These are phyloP conservation scores for Oasisia sp. DNA, from an alignment of 2,888 invertebrate genomes.

Conservation along the genomic window DNA sequence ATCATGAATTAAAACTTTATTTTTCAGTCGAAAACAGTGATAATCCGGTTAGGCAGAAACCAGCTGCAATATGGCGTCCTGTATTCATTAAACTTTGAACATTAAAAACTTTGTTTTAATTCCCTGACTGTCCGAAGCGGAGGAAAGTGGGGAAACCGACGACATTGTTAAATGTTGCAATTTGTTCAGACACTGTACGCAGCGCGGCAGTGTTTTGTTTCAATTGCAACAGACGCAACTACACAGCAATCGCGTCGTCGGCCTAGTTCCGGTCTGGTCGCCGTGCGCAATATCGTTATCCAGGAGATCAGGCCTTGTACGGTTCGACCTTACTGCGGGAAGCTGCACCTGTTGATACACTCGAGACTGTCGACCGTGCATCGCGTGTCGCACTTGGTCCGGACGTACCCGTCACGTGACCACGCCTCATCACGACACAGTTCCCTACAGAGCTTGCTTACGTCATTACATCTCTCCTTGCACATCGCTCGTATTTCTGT, in stretches of 20 bases:
- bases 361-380: conserved; percentile 90
- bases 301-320: not conserved
- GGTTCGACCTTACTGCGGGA: not conserved
- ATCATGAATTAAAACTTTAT: not conserved
- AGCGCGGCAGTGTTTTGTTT: not conserved
- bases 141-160: not conserved
- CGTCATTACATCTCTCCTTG: not conserved
- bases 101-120: not conserved
- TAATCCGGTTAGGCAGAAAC: not conserved
- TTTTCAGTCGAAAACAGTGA: not conserved
- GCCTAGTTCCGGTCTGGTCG: not conserved
- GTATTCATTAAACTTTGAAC: not conserved
- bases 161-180: not conserved
- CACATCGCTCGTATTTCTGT: not conserved
- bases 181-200: not conserved
- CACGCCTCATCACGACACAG: not conserved
- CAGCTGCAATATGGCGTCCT: not conserved
- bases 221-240: not conserved
- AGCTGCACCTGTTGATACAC: not conserved
- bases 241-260: not conserved
- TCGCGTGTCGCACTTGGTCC: conserved; percentile 95
- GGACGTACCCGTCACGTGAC: conserved; percentile 23
- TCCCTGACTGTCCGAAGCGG: not conserved
- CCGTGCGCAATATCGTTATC: not conserved
- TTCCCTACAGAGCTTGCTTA: not conserved